phyloP scores from a whole-genome alignment of 2,797 vertebrate genomes.

The Thunnus albacares region DNA sequence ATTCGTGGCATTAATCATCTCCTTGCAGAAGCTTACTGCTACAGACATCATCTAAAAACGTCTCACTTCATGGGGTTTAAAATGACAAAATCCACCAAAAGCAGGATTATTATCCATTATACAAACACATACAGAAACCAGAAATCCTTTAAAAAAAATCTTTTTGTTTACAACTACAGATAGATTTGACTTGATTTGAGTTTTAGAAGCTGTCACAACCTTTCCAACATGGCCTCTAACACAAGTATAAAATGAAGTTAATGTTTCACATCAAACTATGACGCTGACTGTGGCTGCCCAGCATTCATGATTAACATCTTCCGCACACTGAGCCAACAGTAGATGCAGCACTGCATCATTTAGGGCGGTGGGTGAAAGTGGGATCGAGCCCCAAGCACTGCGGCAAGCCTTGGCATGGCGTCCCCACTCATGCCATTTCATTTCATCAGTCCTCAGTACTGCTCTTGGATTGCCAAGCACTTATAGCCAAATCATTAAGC shows the following conservation, averaged over 20 bases:
- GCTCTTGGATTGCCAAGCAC: constrained; percentile 43
- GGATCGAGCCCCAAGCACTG: constrained; percentile 66
- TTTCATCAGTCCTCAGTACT: constrained; percentile 53
- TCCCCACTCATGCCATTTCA: constrained; percentile 64
- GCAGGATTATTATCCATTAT: neutral
- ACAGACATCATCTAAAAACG: constrained; percentile 4
- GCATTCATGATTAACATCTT: constrained; percentile 62
- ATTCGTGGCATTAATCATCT: constrained; percentile 12
- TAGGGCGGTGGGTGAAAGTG: constrained; percentile 54
- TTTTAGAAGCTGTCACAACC: neutral
- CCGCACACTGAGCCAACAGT: constrained; percentile 51
- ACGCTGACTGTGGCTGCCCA: constrained; percentile 18
- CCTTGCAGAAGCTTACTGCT: constrained; percentile 1
- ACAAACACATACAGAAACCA: neutral
- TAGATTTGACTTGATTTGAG: neutral
- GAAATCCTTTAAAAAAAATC: neutral
- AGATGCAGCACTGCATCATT: constrained; percentile 62
- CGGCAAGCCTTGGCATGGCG: constrained; percentile 66
- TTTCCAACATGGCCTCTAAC: neutral
- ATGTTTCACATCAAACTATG: constrained; percentile 49
- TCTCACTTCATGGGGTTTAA: neutral
- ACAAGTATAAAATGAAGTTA: constrained; percentile 44
- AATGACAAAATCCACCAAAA: neutral
- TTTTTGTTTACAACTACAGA: neutral
- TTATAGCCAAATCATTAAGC: constrained; percentile 51